Base-by-base conservation (phyloP, 2,797 vertebrate genomes). In the Potorous gilbertii region DNA sequence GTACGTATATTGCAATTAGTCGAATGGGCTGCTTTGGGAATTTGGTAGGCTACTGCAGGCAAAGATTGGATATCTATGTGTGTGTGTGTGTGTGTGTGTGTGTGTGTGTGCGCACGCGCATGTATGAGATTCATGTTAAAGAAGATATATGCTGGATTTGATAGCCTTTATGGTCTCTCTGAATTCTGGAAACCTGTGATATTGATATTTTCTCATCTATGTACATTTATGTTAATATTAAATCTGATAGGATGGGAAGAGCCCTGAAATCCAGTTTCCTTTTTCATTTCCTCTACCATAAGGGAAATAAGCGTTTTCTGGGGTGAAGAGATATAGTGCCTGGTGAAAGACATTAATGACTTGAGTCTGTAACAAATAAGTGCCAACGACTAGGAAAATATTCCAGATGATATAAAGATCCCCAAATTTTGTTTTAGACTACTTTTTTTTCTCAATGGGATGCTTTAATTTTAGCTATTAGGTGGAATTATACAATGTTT, bases 201-300 rank as follows among this genome's bases (percentile, higher is more conserved):
- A 24, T 56, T 94, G 54, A 50, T 90, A 55, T 55, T 55, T 11
- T 55, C 54, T 94, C 55, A 90, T 59, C 92, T 4, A 81, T 0
- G 0, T 81, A 95, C 40, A 21, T 74, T 40, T 74, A 40, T 74
- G 66, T 21, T 74, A 14, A 74, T 74, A 40, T 74, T 74, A 5
- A 40, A 16, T 21, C 34, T 74, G 16, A 40, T 40, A 74, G 66
- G 90, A 59, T 12, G 31, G 87, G 50, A 55, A 94, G 24, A 50
- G 93, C 74, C 27, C 54, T 90, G n/a, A 96, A 94, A 94, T 66
- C 87, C 29, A 91, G 56, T 95, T 93, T 96, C 31, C 34, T 54
- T 96, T 59, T 91, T 91, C 40, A 95, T 31, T 93, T 28, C 94
- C 90, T 50, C n/a, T 92, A 62, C 40, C 90, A 56, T 27, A 56